phyloP scores from a whole-genome alignment of 2,113 vertebrate genomes.

The Stictonetta naevosa region DNA sequence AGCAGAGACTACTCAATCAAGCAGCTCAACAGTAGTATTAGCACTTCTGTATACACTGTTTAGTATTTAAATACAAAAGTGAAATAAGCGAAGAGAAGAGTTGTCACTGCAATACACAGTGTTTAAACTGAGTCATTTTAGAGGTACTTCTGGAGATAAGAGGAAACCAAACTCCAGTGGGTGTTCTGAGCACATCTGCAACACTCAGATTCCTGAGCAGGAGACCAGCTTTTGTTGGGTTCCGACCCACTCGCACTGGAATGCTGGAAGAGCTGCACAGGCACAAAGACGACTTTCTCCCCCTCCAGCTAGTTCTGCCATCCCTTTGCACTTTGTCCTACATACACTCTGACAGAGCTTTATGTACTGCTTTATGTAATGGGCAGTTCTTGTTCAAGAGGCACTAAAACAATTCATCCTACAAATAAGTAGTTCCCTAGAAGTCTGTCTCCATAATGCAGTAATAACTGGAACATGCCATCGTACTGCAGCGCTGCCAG shows the following conservation, averaged over 20 bases:
- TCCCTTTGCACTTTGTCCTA: not conserved
- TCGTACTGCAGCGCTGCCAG: not conserved
- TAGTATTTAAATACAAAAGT: not conserved
- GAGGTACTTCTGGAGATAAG: not conserved
- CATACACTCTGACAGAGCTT: not conserved
- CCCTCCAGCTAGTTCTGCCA: not conserved
- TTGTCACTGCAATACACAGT: not conserved
- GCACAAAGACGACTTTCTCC: conserved; percentile 42
- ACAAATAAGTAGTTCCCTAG: not conserved
- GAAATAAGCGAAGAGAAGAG: not conserved
- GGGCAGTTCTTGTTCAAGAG: not conserved
- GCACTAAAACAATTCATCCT: not conserved
- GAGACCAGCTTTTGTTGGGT: conserved; percentile 35
- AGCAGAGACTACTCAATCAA: not conserved
- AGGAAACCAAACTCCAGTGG: conserved; percentile 2
- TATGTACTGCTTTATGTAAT: not conserved
- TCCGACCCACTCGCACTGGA: conserved; percentile 23
- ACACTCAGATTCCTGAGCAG: conserved; percentile 11
- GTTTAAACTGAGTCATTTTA: not conserved
- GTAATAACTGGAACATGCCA: not conserved
- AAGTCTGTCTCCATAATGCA: not conserved
- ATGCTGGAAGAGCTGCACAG: not conserved
- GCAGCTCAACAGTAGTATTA: not conserved
- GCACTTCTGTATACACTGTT: not conserved
- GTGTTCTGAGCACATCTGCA: conserved; percentile 15